Evolutionary conservation across 92 coral and sea anemone genomes (phyloP).

Genomic region (Hydrozoanthus gracilis): DNA sequence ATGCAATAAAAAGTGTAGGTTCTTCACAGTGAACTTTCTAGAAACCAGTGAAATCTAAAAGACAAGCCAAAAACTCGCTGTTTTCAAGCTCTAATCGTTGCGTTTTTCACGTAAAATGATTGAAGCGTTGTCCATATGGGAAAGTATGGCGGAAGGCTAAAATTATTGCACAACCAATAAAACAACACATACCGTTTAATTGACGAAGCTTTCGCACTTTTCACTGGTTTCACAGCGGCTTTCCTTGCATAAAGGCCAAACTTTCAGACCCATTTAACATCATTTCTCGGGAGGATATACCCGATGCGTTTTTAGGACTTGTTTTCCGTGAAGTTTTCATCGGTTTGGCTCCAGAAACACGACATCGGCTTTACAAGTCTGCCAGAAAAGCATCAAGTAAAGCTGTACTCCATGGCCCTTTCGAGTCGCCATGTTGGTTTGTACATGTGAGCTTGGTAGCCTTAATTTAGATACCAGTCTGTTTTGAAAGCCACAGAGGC

Average conservation of each 20-base stretch:
- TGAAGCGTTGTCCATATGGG: no score
- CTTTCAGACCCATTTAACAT: conserved; percentile 8
- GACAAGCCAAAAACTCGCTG: no score
- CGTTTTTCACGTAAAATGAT: no score
- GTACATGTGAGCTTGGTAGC: background rate
- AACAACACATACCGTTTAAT: no score
- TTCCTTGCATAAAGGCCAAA: no score
- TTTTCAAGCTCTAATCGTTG: no score
- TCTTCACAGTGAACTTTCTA: background rate
- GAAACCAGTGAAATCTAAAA: no score
- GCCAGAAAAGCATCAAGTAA: conserved; percentile 40
- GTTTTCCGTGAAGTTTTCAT: conserved; percentile 17
- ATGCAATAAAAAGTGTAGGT: conserved; percentile 30
- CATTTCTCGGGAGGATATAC: conserved; percentile 18
- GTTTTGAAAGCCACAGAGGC: conserved; percentile 9
- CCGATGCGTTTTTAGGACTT: conserved; percentile 20
- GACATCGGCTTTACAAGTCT: conserved; percentile 9
- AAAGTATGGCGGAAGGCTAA: no score
- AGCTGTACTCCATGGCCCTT: conserved; percentile 15
- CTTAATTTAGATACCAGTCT: conserved; percentile 12
- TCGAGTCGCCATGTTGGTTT: conserved; percentile 41
- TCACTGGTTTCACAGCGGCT: conserved; percentile 8
- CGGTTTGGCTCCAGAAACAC: conserved; percentile 2
- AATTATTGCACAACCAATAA: no score
- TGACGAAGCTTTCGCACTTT: no score